phyloP scores from a whole-genome alignment of 1,140 invertebrate genomes.

The Chionoecetes opilio region DNA sequence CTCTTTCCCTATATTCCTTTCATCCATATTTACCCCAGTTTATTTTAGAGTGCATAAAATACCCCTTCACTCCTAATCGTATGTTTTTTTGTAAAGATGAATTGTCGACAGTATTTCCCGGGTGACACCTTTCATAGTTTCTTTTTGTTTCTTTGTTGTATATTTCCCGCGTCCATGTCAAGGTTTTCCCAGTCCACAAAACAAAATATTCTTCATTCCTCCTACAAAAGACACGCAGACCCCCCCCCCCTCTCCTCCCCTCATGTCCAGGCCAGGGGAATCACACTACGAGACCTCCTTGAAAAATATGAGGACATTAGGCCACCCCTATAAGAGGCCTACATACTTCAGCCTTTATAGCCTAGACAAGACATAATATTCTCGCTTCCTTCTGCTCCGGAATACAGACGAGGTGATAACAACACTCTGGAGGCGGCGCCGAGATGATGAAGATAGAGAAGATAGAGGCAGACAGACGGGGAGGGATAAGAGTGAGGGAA shows the following conservation, averaged over 20 bases:
- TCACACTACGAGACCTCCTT: neutral
- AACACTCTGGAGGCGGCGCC: neutral
- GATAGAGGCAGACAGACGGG: neutral
- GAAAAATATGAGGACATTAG: neutral
- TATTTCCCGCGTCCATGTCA: no score
- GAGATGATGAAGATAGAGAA: neutral
- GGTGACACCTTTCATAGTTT: no score
- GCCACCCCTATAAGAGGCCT: neutral
- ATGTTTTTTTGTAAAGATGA: no score
- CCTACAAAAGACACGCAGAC: no score
- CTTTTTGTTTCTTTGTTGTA: no score
- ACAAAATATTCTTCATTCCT: no score
- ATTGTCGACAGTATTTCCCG: no score
- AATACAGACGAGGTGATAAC: conserved; percentile 8
- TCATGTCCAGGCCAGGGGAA: no score
- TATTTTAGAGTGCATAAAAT: neutral
- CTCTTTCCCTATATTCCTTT: neutral
- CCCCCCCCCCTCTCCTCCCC: no score
- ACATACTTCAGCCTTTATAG: neutral
- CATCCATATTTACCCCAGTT: neutral
- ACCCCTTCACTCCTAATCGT: no score
- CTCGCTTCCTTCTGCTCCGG: neutral
- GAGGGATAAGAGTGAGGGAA: neutral
- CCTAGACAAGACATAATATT: neutral
- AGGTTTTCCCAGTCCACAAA: no score